Evolutionary conservation across 2,113 vertebrate species (phyloP), one percentile per base, ranked within the genome.

Genomic region (Tonatia bakeri): DNA sequence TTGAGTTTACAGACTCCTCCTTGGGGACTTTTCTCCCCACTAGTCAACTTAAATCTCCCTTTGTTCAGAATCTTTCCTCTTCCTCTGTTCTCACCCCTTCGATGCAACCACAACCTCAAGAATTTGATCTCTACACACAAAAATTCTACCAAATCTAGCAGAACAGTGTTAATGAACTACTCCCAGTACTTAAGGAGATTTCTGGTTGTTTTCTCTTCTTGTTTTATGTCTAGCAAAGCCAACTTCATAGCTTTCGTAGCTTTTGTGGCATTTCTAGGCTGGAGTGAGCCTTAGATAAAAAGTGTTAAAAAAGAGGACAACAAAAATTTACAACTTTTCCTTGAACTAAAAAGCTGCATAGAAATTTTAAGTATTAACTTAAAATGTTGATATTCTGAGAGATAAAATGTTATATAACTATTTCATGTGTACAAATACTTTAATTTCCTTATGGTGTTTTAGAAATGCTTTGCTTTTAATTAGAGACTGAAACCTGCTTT

Each of bases 61-160:
- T 95, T 91, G 73, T 96, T 95, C 70, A 47, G 67, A 86, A 76
- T 81, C 70, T 87, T 80, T 77, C 72, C 33, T 81, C 20, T 28
- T 36, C 61, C 81, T 76, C 76, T 67, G 47, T 61, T 50, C 45
- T 92, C 59, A 67, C 26, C 67, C 72, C 69, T 91, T 89, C 69
- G 36, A 33, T 45, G 69, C 0, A 1, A 96, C 90, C 92, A 91
- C 91, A 89, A 67, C 72, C 56, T 82, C 90, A 81, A 84, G 94
- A 95, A 97, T 90, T 94, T 87, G 79, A 88, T 76, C 38, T 81
- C 80, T 94, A 47, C 61, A 64, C 20, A 67, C 22, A 45, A 47
- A 19, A 47, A 19, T 73, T 91, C 72, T 75, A 87, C n/a, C 26
- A 47, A 85, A 84, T 72, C 64, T 92, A 73, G 45, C 50, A 70